Base-by-base conservation (phyloP, 2,888 invertebrate species). In the Stenichneumon culpator region DNA sequence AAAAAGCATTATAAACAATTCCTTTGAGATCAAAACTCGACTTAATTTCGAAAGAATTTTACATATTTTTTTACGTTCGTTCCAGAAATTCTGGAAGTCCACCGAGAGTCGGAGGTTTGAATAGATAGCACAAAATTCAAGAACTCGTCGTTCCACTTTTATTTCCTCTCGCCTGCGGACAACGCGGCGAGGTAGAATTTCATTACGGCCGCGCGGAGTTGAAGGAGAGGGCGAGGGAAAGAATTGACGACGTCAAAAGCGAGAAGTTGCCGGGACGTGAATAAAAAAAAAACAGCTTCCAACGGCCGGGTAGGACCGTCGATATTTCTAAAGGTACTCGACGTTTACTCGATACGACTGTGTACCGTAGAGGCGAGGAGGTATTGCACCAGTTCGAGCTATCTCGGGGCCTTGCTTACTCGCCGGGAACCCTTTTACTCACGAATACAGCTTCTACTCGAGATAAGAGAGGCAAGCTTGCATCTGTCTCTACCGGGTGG, bases 241-340 rank as follows among this genome's bases (percentile, higher is more conserved):
- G 89, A 88, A 88, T 87, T 87, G 89, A 85, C 88, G 88, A 82
- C 85, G 87, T 90, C 89, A 91, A 90, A 91, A 89, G 91, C 89
- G 86, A 65, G 72, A 79, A 80, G 73, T 72, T 80, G 47, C 69
- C 28, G 70, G 52, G 52, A 57, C 69, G 69, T 74, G 70, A 57
- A 80, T 39, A 69, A 69, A 69, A 28, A 70, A 69, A 50, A 16
- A 32, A 14, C 57, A 22, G 22, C 60, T 44, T 57, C 14, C 72
- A 84, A 63, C 57, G 11, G 28, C 67, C 73, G 67, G 80, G 68
- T 85, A 83, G 88, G 84, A 88, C 28, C 84, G 83, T 86, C 87
- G 89, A 86, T 88, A 84, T 91, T 91, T 92, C 89, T 89, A 89
- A 91, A 91, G 91, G 86, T 85, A 89, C 91, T 91, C 88, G 85